Conservation (phyloP, 2,113 vertebrate genomes). For the Psittacula cyanocephala region DNA sequence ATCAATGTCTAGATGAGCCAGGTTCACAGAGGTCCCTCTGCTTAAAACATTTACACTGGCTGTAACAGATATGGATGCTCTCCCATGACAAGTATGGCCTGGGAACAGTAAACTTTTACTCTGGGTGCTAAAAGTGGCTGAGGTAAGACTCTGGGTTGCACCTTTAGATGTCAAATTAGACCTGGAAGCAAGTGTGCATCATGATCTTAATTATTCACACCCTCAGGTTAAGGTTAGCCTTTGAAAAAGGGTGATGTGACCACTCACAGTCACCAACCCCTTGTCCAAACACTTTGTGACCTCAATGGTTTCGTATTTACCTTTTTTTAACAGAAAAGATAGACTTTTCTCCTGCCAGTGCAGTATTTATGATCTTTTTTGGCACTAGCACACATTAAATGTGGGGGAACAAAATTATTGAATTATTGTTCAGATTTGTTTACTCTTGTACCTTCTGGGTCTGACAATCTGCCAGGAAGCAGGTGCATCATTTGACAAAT, state of each 20-base stretch:
- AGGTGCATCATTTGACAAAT: conserved; percentile 33
- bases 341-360: background rate
- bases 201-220: background rate
- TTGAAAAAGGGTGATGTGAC: background rate
- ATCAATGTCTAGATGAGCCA: background rate
- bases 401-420: background rate
- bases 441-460: background rate
- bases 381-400: background rate
- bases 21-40: background rate
- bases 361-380: background rate
- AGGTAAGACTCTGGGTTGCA: background rate
- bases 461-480: background rate
- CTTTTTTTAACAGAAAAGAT: background rate
- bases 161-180: background rate
- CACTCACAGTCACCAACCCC: background rate
- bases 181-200: background rate
- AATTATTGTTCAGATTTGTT: conserved; percentile 6
- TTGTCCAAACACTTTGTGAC: background rate
- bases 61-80: background rate
- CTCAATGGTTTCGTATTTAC: fast-evolving
- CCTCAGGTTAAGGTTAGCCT: background rate
- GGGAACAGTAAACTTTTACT: background rate
- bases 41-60: background rate
- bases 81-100: background rate
- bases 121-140: background rate